A percentile compares a stretch with the other conserved stretches of the same genome.
phyloP scores from a whole-genome alignment of 2,113 vertebrate species.

The Pseudopodoces humilis region DNA sequence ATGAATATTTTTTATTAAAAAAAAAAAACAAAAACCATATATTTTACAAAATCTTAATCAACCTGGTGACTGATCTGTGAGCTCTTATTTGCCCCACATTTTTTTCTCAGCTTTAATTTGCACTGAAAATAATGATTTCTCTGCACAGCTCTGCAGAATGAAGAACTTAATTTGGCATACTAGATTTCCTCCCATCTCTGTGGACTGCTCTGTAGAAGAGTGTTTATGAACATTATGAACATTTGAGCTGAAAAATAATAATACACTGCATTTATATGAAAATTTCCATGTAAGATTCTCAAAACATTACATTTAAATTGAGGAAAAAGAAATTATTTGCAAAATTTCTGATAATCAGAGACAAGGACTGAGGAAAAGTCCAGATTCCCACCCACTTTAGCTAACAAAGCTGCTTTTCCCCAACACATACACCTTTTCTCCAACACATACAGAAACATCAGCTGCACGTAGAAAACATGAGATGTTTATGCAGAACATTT shows the following conservation, averaged over 20 bases:
- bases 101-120: not conserved
- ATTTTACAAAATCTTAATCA: not conserved
- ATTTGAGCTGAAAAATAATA: not conserved
- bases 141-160: not conserved
- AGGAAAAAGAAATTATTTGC: not conserved
- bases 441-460: not conserved
- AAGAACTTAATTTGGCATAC: not conserved
- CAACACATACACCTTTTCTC: not conserved
- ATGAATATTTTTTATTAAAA: not conserved
- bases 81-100: not conserved
- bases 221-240: not conserved
- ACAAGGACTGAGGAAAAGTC: not conserved
- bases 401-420: not conserved
- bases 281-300: not conserved
- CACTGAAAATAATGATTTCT: not conserved
- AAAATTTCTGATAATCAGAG: not conserved
- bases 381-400: not conserved
- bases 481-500: not conserved
- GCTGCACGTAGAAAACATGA: not conserved
- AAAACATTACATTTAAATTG: not conserved
- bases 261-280: not conserved
- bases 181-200: not conserved
- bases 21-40: not conserved
- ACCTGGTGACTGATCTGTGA: not conserved
- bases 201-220: not conserved